phyloP scores from a whole-genome alignment of 2,888 invertebrate species.

The Drosophila barbarae region DNA sequence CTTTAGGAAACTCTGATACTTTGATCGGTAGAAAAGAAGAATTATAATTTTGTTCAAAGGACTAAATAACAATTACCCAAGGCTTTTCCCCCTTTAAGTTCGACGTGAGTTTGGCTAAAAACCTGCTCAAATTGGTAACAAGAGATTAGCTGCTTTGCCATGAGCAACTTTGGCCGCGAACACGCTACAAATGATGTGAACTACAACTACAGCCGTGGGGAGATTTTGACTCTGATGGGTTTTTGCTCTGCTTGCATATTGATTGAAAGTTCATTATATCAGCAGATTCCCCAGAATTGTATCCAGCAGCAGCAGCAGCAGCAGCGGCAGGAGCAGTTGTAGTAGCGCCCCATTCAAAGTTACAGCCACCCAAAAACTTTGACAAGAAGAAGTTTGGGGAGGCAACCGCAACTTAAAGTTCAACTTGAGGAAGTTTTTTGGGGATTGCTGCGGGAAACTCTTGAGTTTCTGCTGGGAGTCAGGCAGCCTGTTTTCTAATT shows the following conservation, averaged over 20 bases:
- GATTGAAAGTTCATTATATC: slow-evolving; percentile 39
- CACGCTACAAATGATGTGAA: slow-evolving; percentile 11
- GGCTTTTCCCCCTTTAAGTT: neutral
- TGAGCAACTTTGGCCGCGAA: slow-evolving; percentile 8
- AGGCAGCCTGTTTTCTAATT: no score
- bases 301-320: slow-evolving; percentile 3
- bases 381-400: slow-evolving; percentile 7
- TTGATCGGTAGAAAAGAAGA: neutral
- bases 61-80: neutral
- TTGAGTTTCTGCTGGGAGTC: slow-evolving; percentile 16
- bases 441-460: slow-evolving; percentile 39
- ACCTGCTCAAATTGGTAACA: slow-evolving; percentile 15
- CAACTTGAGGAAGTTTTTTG: slow-evolving; percentile 15
- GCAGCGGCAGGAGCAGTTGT: neutral
- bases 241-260: slow-evolving; percentile 21
- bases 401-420: slow-evolving; percentile 35
- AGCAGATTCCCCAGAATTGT: slow-evolving; percentile 14
- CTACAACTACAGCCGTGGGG: neutral
- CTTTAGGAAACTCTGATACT: neutral
- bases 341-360: slow-evolving; percentile 22
- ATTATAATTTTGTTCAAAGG: neutral
- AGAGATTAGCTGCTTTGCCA: slow-evolving; percentile 9
- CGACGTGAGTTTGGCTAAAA: no score
- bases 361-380: slow-evolving; percentile 16
- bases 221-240: slow-evolving; percentile 8